phyloP scores from a whole-genome alignment of 2,797 vertebrate genomes.

The Sylvia borin region DNA sequence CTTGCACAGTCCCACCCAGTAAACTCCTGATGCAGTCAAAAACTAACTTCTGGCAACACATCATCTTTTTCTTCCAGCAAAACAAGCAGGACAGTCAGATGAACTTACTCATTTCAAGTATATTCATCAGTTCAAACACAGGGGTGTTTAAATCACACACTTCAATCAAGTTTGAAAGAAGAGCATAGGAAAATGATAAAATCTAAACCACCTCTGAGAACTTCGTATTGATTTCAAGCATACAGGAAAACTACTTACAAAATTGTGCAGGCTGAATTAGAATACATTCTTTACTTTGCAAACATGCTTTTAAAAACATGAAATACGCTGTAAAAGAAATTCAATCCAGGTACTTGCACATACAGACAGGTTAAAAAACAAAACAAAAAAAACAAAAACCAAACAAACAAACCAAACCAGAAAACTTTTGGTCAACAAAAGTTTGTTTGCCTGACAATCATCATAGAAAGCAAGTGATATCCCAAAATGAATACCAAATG shows the following conservation, averaged over 20 bases:
- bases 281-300: slow-evolving; percentile 19
- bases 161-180: not conserved
- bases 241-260: not conserved
- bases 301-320: not conserved
- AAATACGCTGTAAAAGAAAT: not conserved
- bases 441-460: slow-evolving; percentile 26
- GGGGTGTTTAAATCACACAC: not conserved
- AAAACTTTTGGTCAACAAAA: slow-evolving; percentile 62
- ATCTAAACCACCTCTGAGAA: not conserved
- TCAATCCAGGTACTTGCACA: not conserved
- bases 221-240: slow-evolving; percentile 32
- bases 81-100: not conserved
- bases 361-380: not conserved
- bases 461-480: slow-evolving; percentile 1
- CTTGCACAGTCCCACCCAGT: not conserved
- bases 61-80: not conserved
- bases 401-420: not conserved
- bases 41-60: not conserved
- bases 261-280: not conserved
- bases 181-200: not conserved
- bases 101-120: not conserved
- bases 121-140: not conserved
- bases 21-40: not conserved
- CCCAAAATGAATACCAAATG: slow-evolving; percentile 37
- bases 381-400: not conserved